Evolutionary conservation across 2,797 vertebrate species (phyloP).

Genomic region (Lycodopsis pacificus): DNA sequence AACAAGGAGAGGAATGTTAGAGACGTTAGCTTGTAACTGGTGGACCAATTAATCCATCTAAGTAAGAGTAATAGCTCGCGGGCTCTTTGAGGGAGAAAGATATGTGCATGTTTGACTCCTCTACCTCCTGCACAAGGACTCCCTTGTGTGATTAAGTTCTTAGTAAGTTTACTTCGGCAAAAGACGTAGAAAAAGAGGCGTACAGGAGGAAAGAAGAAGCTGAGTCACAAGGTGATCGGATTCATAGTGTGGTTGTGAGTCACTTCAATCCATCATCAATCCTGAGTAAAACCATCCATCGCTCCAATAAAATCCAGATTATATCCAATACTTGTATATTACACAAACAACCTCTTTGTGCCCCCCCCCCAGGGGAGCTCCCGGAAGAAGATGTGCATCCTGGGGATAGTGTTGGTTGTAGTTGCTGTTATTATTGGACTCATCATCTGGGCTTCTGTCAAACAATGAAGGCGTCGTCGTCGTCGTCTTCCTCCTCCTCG

Average conservation of each 20-base stretch:
- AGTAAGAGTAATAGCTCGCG: not conserved
- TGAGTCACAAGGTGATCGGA: conserved; percentile 19
- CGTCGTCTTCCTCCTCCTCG: not conserved
- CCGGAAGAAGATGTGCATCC: conserved; percentile 94
- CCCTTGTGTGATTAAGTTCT: conserved; percentile 1
- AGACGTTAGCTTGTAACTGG: not conserved
- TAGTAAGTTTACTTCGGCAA: conserved; percentile 19
- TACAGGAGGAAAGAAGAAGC: not conserved
- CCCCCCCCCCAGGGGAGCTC: conserved; percentile 86
- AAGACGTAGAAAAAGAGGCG: not conserved
- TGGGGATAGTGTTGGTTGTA: conserved; percentile 84
- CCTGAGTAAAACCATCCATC: not conserved
- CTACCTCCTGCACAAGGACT: not conserved
- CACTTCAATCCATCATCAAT: conserved; percentile 2
- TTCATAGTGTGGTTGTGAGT: conserved; percentile 12
- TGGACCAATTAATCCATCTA: not conserved
- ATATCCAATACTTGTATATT: not conserved
- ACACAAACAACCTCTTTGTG: not conserved
- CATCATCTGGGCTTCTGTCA: conserved; percentile 79
- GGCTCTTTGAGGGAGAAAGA: not conserved
- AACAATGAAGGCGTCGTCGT: conserved; percentile 42
- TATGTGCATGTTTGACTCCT: conserved; percentile 7
- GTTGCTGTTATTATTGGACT: conserved; percentile 81
- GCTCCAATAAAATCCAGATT: not conserved
- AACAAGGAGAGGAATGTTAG: not conserved